Evolutionary conservation across 2,797 vertebrate species (phyloP).

Genomic region (Aotus griseimembra): DNA sequence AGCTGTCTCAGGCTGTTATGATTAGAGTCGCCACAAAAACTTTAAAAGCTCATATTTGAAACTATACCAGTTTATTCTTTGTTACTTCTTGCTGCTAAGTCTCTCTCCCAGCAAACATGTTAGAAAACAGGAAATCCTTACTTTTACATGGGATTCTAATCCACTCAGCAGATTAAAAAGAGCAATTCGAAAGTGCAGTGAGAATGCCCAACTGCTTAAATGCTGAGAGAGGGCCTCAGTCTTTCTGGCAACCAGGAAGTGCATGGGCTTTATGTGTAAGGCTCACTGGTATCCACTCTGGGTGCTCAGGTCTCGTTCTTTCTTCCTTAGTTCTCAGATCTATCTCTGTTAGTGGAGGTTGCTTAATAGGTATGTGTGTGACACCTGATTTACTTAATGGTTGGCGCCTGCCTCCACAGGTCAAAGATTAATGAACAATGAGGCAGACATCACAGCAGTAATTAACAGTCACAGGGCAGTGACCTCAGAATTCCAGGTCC

Average conservation of each 20-base stretch:
- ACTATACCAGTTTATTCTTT: background rate
- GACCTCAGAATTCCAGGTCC: background rate
- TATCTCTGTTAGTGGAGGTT: background rate
- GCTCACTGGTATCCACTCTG: background rate
- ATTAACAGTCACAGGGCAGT: background rate
- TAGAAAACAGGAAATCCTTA: background rate
- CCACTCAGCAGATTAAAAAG: background rate
- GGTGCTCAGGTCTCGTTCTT: background rate
- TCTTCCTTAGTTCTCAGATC: background rate
- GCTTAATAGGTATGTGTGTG: background rate
- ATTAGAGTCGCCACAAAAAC: background rate
- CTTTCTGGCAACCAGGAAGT: background rate
- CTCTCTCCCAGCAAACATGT: background rate
- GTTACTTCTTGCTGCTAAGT: background rate
- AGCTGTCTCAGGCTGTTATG: background rate
- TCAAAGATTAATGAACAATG: background rate
- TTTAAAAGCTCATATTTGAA: background rate
- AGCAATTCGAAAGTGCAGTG: background rate
- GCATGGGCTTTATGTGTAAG: background rate
- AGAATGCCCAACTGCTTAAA: background rate
- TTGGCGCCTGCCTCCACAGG: background rate
- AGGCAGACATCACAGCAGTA: background rate
- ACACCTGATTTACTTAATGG: background rate
- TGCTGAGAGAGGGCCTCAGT: background rate
- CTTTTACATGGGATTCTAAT: background rate